These are phyloP conservation scores for Elysia crispata DNA, from an alignment of 2,888 invertebrate species.

Conservation along the genomic window DNA sequence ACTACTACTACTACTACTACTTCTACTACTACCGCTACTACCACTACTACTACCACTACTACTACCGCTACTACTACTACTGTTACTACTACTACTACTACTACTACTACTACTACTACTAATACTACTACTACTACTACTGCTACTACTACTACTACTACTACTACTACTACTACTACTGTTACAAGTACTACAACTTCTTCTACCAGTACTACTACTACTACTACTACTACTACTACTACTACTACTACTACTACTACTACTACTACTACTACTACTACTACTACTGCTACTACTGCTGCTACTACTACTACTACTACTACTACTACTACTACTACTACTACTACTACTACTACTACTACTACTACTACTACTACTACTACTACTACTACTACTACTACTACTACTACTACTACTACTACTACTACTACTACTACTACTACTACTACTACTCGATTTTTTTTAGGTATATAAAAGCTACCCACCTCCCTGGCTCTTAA, in stretches of 20 bases:
- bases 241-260: constrained; percentile 20
- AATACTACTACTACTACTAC: no score
- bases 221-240: constrained; percentile 16
- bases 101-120: no score
- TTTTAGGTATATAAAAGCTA: background rate
- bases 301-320: constrained; percentile 26
- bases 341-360: constrained; percentile 20
- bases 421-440: constrained; percentile 1
- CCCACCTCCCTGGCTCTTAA: background rate
- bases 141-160: background rate
- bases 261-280: constrained; percentile 9
- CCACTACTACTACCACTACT: background rate
- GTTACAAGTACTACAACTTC: no score
- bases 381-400: constrained; percentile 9
- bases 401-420: constrained; percentile 4
- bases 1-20: no score
- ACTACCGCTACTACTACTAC: background rate
- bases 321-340: constrained; percentile 28
- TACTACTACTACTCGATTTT: background rate
- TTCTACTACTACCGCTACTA: background rate
- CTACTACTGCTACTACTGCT: constrained; percentile 1
- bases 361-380: constrained; percentile 9
- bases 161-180: no score
- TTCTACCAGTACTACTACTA: no score
- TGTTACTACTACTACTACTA: background rate